Base-by-base conservation (phyloP, 1,140 invertebrate species). In the Heliconius himera region DNA sequence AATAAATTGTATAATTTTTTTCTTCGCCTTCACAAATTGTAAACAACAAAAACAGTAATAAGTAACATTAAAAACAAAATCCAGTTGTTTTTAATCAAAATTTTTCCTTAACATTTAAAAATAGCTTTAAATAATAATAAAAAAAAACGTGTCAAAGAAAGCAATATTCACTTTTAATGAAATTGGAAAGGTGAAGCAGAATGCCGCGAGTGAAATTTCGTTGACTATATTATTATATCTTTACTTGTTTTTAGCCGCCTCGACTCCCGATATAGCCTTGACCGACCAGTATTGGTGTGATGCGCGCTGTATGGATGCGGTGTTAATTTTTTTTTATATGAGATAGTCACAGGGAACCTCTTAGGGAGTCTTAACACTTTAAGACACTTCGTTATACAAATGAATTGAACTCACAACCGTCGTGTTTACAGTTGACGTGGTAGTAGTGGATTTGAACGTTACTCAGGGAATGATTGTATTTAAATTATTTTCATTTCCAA, bases 191-290 rank as follows among this genome's bases (percentile, higher is more conserved):
- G 74, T 49, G 54, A 49, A 36, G 2, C 54, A 76, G 49, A 38
- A 72, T 56, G 76, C 75, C 76, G 66, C 75, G 76, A 81, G 80
- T 78, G 77, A 81, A 78, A 81, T 74, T 54, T 73, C 60, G 26
- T 29, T 66, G 60, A 66, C 26, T n/a, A 56, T 56, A 56, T 22
- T 20, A 51, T 51, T 26, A 11, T n/a, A 56, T 20, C 6, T n/a
- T 56, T 56, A 56, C 54, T 56, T 22, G 54, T 56, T 56, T 11
- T 29, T 11, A 66, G 26, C 26, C 60, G 26, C 29, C 60, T 22
- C 60, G 60, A 29, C 72, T 66, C 60, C 60, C 60, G 26, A 29
- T 77, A 29, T 18, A 73, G 79, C 74, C 74, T 80, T 80, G 79
- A 76, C 79, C 79, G 66, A 29, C 56, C 33, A 46, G 72, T 56